phyloP scores from a whole-genome alignment of 2,113 vertebrate species.

The Hemibagrus wyckioides region DNA sequence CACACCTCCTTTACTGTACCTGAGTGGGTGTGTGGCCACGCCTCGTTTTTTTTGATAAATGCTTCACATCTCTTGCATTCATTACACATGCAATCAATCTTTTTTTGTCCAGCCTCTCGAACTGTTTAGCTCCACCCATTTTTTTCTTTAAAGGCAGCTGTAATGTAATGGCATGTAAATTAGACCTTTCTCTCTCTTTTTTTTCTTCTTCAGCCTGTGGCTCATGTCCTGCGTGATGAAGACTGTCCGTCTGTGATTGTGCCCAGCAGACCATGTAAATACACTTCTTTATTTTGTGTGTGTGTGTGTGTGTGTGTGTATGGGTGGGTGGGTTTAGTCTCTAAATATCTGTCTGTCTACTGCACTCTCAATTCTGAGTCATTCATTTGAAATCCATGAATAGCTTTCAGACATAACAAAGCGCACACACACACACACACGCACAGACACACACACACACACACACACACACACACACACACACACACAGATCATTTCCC shows the following conservation, averaged over 20 bases:
- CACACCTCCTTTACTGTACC: not conserved
- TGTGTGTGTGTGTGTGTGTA: constrained; percentile 21
- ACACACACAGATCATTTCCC: not conserved
- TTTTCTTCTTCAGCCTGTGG: constrained; percentile 72
- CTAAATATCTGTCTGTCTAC: not conserved
- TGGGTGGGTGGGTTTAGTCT: not conserved
- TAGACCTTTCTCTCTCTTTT: not conserved
- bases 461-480: not conserved
- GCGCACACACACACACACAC: not conserved
- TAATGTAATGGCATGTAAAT: not conserved
- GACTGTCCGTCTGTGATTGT: constrained; percentile 88
- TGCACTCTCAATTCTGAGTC: not conserved
- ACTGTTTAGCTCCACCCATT: not conserved
- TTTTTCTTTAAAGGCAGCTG: not conserved
- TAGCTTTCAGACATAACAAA: not conserved
- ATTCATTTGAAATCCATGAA: not conserved
- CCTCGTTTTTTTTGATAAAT: not conserved
- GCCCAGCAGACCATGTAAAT: constrained; percentile 89
- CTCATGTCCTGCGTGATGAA: constrained; percentile 81
- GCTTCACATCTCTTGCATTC: too few relatives aligned
- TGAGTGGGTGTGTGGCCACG: not conserved
- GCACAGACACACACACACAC: not conserved
- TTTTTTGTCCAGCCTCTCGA: too few relatives aligned
- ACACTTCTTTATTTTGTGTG: not conserved
- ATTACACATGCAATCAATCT: not conserved